Percentiles rank a stretch among this genome's conserved stretches.
Evolutionary conservation across 2,113 vertebrate species (phyloP).

Genomic region (Agapornis roseicollis): DNA sequence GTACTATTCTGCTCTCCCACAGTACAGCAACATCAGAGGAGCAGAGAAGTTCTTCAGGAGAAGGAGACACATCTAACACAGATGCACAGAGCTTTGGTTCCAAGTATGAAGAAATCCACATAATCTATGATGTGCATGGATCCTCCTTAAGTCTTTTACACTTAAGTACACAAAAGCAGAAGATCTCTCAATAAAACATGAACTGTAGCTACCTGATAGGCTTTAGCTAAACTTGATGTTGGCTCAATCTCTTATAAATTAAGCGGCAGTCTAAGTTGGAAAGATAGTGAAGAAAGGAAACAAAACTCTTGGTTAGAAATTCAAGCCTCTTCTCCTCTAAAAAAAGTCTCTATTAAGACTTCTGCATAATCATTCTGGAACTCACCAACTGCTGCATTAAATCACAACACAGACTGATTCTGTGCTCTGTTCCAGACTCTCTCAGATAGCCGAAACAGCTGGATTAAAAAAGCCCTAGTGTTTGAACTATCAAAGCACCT

Average conservation of each 20-base stretch:
- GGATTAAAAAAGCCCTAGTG: not conserved
- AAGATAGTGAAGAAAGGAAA: not conserved
- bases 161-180: not conserved
- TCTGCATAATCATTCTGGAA: not conserved
- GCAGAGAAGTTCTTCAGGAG: not conserved
- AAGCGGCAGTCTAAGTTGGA: not conserved
- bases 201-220: not conserved
- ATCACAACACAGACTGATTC: not conserved
- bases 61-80: not conserved
- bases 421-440: not conserved
- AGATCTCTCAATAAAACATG: not conserved
- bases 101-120: not conserved
- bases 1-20: not conserved
- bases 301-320: not conserved
- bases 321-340: not conserved
- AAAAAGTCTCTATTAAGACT: not conserved
- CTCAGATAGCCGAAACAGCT: not conserved
- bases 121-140: fast-evolving
- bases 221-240: not conserved
- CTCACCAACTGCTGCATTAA: not conserved
- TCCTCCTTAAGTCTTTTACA: not conserved
- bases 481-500: not conserved
- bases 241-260: not conserved
- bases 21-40: not conserved
- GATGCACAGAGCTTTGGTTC: not conserved